Evolutionary conservation across 2,888 invertebrate species (phyloP), one percentile per base, ranked within the genome.

Genomic region (Drosophila mercatorum): DNA sequence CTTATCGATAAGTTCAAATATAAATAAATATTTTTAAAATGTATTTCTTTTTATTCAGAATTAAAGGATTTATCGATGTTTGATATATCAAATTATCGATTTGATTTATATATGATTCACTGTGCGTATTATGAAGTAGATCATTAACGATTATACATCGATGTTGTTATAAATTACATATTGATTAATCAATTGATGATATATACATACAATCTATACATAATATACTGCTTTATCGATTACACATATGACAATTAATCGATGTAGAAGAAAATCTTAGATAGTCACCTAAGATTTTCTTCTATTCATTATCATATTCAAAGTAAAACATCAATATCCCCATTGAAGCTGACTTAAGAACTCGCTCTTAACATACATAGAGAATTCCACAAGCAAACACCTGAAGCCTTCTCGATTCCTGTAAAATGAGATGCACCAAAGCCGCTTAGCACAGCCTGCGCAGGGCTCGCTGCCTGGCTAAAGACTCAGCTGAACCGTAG

Each of bases 401-500:
- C 36, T 47, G 34, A 64, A 61, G 28, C 36, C 43, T 31, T 12
- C 40, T 31, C 28, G 55, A 49, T 67, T 60, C 12, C 46, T 56
- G 52, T 59, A 65, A 57, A 62, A 46, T 40, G 26, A 68, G 57
- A 52, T 74, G 72, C 64, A 58, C 53, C 70, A 74, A 83, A 86
- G 78, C 83, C 63, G 86, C 83, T 82, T 77, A 71, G 49, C 43
- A 3, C 49, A 38, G 31, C 3, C 6, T 5, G 26, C 22, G 17
- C 26, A 26, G 47, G 12, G 47, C 34, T 22, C 10, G 43, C 26
- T 28, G 44, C 26, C 28, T 47, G 49, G 31, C 49, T 49, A 49
- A 53, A 44, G 64, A 58, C 52, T 22, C 56, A 44, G 36, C 51
- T 67, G 69, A 74, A 72, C 68, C 66, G 56, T 68, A 65, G 71